Base-by-base conservation (phyloP, 2,888 invertebrate species). In the Arctia plantaginis region DNA sequence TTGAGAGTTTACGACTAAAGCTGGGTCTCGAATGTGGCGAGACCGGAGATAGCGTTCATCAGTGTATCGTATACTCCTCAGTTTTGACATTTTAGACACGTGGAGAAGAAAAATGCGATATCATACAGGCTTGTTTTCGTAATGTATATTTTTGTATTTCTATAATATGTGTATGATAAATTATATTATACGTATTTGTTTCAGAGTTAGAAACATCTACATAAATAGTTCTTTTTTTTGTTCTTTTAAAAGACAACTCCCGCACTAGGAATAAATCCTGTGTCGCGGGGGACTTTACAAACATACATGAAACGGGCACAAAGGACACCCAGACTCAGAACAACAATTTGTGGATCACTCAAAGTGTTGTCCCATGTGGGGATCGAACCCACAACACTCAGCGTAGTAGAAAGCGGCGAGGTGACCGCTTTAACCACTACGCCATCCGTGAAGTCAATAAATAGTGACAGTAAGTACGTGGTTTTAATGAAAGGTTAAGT, bases 1-100 rank as follows among this genome's bases (percentile, higher is more conserved):
- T 88, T 85, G 82, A 86, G 74, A 55, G 76, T 80, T 82, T 80
- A 85, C 80, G 82, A 79, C 71, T 80, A 77, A 77, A 47, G 75
- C 76, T 77, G 68, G 77, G 75, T 78, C 69, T 55, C 66, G 69
- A 83, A 78, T 68, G 41, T 67, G 71, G 77, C 74, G 79, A 69
- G 72, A 71, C 39, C 44, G 64, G 62, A 59, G 35, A 35, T 39
- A 76, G 51, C 44, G 69, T 72, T 55, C 70, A 76, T 59, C 59
- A 59, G 23, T 59, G 44, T 66, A 33, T 41, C 55, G 39, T 51
- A 71, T 35, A 69, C 64, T 55, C 51, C 66, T 66, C 65, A 67
- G 55, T 77, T 82, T 76, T 77, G 66, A 77, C 47, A 71, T 39
- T 39, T 73, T 70, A 12, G n/a, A 44, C 33, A 70, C 67, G 62